Percentiles rank a stretch among this genome's conserved stretches.
Evolutionary conservation across 2,888 invertebrate species (phyloP).

Genomic region (Xestia rhomboidea): DNA sequence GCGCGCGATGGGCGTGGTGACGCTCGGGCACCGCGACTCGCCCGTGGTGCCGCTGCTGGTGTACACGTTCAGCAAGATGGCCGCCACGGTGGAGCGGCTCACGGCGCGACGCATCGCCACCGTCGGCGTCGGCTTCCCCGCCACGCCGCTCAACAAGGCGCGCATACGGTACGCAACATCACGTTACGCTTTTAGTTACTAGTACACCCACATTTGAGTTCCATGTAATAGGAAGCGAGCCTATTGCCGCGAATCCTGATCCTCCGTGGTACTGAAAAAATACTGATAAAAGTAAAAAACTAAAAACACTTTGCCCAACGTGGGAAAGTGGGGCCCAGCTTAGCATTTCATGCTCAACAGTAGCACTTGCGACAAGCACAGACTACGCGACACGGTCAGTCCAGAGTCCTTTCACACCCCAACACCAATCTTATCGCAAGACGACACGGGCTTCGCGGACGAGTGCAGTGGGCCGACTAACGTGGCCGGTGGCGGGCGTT

Average conservation of each 20-base stretch:
- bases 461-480: no score
- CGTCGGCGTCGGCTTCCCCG: conserved; percentile 99
- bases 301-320: neutral
- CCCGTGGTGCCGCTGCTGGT: conserved; percentile 99
- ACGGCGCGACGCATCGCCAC: conserved; percentile 95
- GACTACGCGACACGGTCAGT: neutral
- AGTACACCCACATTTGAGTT: neutral
- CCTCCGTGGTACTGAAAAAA: neutral
- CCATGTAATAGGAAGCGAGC: neutral
- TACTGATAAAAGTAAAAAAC: neutral
- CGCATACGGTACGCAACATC: conserved; percentile 92
- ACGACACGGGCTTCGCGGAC: no score
- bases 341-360: neutral
- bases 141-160: conserved; percentile 97
- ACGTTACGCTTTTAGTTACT: neutral
- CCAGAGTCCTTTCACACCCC: neutral
- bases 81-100: conserved; percentile 96
- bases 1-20: conserved; percentile 97
- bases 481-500: no score
- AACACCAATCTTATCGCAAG: neutral
- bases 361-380: neutral
- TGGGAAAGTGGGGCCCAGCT: neutral
- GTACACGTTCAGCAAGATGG: conserved; percentile 98
- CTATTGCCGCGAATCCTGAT: neutral
- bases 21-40: conserved; percentile 97